Evolutionary conservation across 2,888 invertebrate genomes (phyloP).

Genomic region (Orchesellides sinensis): DNA sequence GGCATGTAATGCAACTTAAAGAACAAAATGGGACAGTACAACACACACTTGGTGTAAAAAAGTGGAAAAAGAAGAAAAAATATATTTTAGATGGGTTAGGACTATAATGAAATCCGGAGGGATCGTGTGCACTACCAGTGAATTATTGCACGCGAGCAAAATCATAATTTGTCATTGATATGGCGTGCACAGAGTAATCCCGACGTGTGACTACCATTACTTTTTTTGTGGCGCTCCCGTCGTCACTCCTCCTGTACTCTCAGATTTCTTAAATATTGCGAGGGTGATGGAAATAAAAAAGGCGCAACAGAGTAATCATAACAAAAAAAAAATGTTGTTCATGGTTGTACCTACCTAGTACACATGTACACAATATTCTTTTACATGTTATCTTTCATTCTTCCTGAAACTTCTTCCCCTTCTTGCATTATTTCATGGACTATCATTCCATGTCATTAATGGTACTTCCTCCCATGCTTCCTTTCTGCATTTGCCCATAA

Average conservation of each 20-base stretch:
- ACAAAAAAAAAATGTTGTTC: not conserved
- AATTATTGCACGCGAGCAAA: conserved; percentile 64
- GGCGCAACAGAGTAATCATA: conserved; percentile 10
- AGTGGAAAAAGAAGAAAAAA: conserved; percentile 10
- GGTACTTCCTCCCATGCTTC: not conserved
- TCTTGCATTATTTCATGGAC: not conserved
- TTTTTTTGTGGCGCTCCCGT: not conserved
- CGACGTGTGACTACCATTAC: conserved; percentile 27
- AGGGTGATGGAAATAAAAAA: conserved; percentile 10
- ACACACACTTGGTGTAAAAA: too few relatives aligned
- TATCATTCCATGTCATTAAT: not conserved
- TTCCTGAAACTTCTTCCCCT: not conserved
- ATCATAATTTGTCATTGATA: conserved; percentile 66
- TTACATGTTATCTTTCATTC: not conserved
- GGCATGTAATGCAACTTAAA: not conserved
- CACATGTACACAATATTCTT: not conserved
- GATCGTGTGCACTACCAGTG: conserved; percentile 53
- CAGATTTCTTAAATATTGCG: not conserved
- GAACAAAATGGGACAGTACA: not conserved
- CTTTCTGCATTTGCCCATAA: not conserved
- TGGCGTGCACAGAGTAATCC: conserved; percentile 64
- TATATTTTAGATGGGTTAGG: conserved; percentile 42
- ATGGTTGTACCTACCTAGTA: too few relatives aligned
- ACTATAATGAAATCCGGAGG: conserved; percentile 61
- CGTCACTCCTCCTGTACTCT: not conserved